Percentiles rank a stretch among this genome's conserved stretches.
These are phyloP conservation scores for Drosophila neonasuta DNA, from an alignment of 2,888 invertebrate genomes.

Conservation along the genomic window DNA sequence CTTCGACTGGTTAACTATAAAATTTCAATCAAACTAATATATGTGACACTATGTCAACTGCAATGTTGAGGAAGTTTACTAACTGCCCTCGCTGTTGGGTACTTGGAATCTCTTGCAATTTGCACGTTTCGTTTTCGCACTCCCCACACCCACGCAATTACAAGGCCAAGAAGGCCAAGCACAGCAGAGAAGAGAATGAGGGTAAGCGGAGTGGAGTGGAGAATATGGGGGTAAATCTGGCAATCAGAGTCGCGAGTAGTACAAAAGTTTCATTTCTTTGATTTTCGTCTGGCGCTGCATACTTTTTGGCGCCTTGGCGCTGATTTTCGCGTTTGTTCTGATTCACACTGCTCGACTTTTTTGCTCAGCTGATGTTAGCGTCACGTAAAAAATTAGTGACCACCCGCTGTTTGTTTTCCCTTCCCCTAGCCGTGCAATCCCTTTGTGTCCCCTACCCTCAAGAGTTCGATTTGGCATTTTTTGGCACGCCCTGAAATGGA, in stretches of 20 bases:
- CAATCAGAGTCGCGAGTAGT: slow-evolving; percentile 36
- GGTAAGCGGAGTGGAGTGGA: neutral
- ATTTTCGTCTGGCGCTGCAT: slow-evolving; percentile 64
- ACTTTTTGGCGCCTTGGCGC: slow-evolving; percentile 68
- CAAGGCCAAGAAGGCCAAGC: slow-evolving; percentile 19
- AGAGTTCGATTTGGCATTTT: slow-evolving; percentile 38
- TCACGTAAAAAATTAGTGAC: slow-evolving; percentile 76
- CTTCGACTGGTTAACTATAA: no score
- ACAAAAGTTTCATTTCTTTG: slow-evolving; percentile 54
- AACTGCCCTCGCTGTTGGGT: slow-evolving; percentile 12
- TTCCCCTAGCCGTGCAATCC: slow-evolving; percentile 1
- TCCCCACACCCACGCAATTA: slow-evolving; percentile 62
- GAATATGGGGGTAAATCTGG: slow-evolving; percentile 30
- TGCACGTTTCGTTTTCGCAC: slow-evolving; percentile 55
- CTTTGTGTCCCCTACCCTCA: slow-evolving; percentile 3
- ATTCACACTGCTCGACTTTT: slow-evolving; percentile 24
- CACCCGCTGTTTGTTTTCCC: slow-evolving; percentile 63
- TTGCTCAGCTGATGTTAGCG: slow-evolving; percentile 42
- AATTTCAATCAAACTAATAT: no score
- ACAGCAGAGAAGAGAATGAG: neutral
- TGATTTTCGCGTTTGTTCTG: slow-evolving; percentile 60
- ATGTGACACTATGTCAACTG: no score
- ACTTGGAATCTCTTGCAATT: slow-evolving; percentile 49
- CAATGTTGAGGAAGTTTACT: neutral
- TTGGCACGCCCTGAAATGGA: slow-evolving; percentile 67